A percentile compares a stretch with the other conserved stretches of the same genome.
phyloP scores from a whole-genome alignment of 2,888 invertebrate genomes.

The Philonicus albiceps region DNA sequence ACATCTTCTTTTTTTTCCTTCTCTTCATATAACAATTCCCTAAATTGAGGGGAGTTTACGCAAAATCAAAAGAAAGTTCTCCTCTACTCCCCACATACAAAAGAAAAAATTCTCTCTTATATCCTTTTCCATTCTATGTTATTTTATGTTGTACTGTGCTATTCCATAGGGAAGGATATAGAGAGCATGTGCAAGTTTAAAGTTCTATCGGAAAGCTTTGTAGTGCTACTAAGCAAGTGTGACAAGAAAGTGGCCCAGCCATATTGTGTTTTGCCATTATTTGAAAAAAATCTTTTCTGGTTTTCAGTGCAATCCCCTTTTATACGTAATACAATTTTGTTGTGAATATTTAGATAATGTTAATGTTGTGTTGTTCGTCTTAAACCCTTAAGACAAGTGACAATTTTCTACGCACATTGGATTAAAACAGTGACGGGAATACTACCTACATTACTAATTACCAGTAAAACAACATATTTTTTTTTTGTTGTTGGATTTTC shows the following conservation, averaged over 20 bases:
- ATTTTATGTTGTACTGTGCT: neutral
- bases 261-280: constrained; percentile 26
- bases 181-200: constrained; percentile 29
- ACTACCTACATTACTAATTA: neutral
- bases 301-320: constrained; percentile 4
- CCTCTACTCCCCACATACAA: neutral
- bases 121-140: neutral
- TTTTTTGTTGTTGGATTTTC: no score
- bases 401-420: neutral
- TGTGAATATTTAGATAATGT: constrained; percentile 13
- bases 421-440: neutral
- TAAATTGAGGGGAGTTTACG: neutral
- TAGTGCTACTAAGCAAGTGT: constrained; percentile 14
- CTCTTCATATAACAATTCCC: neutral
- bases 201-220: constrained; percentile 13
- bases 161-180: constrained; percentile 7
- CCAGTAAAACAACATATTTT: neutral
- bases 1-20: neutral
- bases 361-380: neutral
- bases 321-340: constrained; percentile 5
- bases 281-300: constrained; percentile 17
- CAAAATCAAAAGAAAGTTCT: constrained; percentile 4
- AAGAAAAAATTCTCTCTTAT: neutral
- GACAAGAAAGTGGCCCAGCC: constrained; percentile 19
- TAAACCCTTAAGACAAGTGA: neutral